phyloP scores from a whole-genome alignment of 2,797 vertebrate genomes.

The Sitta carolinensis region DNA sequence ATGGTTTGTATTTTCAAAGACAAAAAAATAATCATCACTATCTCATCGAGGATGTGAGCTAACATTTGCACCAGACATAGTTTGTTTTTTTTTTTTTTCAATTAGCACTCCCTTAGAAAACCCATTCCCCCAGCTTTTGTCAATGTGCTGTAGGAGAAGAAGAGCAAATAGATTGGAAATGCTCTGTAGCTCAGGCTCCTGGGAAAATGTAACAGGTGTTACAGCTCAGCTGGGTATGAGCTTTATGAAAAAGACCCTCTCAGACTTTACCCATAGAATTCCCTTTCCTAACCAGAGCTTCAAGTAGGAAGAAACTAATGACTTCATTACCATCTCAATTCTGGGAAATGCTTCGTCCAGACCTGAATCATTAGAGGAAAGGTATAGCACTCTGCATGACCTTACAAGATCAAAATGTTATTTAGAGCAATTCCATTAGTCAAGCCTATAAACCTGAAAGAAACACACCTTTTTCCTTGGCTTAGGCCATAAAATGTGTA shows the following conservation, averaged over 20 bases:
- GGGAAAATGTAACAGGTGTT: conserved; percentile 93
- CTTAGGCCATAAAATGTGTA: conserved; percentile 57
- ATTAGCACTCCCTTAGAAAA: conserved; percentile 78
- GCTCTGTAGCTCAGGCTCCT: conserved; percentile 78
- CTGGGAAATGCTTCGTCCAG: conserved; percentile 81
- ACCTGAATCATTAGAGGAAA: conserved; percentile 81
- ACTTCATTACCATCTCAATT: conserved; percentile 87
- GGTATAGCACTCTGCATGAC: conserved; percentile 80
- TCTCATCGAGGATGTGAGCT: conserved; percentile 64
- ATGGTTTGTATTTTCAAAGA: conserved; percentile 59
- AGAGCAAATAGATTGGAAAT: conserved; percentile 83
- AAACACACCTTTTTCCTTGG: conserved; percentile 65
- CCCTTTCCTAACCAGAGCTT: conserved; percentile 77
- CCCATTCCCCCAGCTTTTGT: conserved; percentile 75
- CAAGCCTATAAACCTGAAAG: conserved; percentile 74
- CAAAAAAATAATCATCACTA: conserved; percentile 66
- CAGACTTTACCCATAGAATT: conserved; percentile 79
- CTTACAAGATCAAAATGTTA: conserved; percentile 80
- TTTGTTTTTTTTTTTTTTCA: conserved; percentile 64
- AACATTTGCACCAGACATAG: conserved; percentile 71
- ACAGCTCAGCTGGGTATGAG: conserved; percentile 78
- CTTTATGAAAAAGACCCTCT: conserved; percentile 79
- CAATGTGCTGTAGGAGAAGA: conserved; percentile 69
- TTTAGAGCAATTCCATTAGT: conserved; percentile 79
- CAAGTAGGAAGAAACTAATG: conserved; percentile 86